Evolutionary conservation across 2,113 vertebrate species (phyloP), one percentile per base, ranked within the genome.

Genomic region (Casuarius casuarius): DNA sequence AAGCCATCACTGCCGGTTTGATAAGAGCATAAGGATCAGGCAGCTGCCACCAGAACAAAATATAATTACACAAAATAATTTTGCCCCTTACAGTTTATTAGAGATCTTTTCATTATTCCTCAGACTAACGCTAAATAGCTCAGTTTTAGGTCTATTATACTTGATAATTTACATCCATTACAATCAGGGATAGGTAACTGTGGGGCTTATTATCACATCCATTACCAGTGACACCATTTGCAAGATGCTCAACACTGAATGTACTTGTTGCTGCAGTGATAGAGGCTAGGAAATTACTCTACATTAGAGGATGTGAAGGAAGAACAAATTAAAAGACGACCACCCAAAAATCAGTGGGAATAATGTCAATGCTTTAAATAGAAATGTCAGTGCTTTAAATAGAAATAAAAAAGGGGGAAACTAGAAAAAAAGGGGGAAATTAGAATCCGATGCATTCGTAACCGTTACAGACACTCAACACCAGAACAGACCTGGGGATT

Each of bases 151-250:
- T 54, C 94, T 85, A 76, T 89, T 94, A 86, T 5, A 62, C 38
- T 28, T 40, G 56, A 61, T 75, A 89, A 97, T 87, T 96, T 89
- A 68, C 77, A 91, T 89, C 84, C 93, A 91, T 91, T 92, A 87
- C 49, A 79, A 79, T 49, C 73, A 78, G 58, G 61, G 61, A 61
- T 58, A 94, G 84, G 94, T 92, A 93, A 93, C 83, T 0, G 23
- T 67, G 52, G 83, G 38, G 76, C 76, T 96, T 86, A 92, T 87
- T 92, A 92, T 80, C 92, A 90, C 73, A 80, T 81, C 83, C 88
- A 49, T 84, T 92, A 86, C 0, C 3, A 96, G 86, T 79, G 84
- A 93, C 93, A 89, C 83, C 94, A 73, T 90, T 89, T 96, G 86
- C 76, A 90, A 89, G 93, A 90, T 18, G 84, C 77, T 79, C 35